Evolutionary conservation across 2,888 invertebrate species (phyloP).

Genomic region (Smittia aterrima): DNA sequence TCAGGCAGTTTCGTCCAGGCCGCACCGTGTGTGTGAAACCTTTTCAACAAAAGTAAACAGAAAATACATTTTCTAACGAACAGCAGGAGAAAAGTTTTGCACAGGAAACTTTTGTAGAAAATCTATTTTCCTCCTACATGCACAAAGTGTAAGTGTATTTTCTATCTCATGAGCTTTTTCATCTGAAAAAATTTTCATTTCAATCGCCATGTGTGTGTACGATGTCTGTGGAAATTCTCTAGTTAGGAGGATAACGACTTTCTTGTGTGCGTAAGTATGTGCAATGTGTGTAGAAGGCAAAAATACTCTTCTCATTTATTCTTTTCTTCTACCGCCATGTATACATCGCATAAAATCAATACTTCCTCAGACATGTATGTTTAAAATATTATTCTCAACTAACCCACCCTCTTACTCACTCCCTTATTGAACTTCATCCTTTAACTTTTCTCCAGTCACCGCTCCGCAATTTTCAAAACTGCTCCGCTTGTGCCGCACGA

Average conservation of each 20-base stretch:
- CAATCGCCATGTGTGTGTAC: neutral
- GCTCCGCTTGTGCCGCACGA: too few relatives aligned
- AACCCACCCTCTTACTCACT: neutral
- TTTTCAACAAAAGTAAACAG: too few relatives aligned
- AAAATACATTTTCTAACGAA: neutral
- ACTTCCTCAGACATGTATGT: constrained; percentile 42
- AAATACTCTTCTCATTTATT: neutral
- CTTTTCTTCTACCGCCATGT: too few relatives aligned
- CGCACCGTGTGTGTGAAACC: neutral
- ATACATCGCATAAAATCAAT: constrained; percentile 41
- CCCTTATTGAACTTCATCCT: neutral
- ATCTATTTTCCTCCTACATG: neutral
- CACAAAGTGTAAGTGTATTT: neutral
- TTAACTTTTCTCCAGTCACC: neutral
- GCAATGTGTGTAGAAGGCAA: constrained; percentile 31
- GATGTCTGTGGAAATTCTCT: constrained; percentile 28
- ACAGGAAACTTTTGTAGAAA: neutral
- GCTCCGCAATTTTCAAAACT: too few relatives aligned
- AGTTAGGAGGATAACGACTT: constrained; percentile 32
- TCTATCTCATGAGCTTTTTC: constrained; percentile 4
- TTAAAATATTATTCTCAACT: constrained; percentile 27
- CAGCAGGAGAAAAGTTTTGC: neutral
- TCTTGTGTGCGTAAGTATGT: neutral
- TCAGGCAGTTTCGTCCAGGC: too few relatives aligned
- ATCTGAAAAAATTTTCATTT: neutral